Evolutionary conservation across 2,113 vertebrate species (phyloP).

Genomic region (Corynorhinus townsendii): DNA sequence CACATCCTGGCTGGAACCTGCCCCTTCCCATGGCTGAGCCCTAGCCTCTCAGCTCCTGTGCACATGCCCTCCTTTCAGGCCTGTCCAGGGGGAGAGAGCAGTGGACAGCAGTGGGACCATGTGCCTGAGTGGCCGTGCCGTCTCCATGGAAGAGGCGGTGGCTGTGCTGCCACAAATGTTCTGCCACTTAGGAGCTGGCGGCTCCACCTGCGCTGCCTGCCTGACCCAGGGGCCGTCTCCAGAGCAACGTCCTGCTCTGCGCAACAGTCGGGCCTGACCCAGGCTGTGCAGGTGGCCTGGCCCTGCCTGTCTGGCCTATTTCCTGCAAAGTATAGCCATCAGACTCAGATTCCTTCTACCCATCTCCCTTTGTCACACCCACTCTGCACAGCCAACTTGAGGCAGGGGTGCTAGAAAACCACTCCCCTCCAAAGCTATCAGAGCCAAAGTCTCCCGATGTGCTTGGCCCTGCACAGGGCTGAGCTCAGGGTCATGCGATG

Average conservation of each 20-base stretch:
- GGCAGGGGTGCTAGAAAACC: not conserved
- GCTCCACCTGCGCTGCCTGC: not conserved
- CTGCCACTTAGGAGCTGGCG: conserved; percentile 70
- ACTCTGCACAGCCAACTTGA: not conserved
- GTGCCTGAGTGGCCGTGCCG: conserved; percentile 57
- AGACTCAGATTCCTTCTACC: not conserved
- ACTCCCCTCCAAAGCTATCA: not conserved
- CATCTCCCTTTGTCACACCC: not conserved
- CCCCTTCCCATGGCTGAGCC: not conserved
- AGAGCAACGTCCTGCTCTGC: conserved; percentile 63
- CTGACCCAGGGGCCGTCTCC: conserved; percentile 60
- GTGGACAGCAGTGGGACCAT: conserved; percentile 38
- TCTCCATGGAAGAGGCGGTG: conserved; percentile 66
- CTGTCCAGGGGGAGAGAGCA: not conserved
- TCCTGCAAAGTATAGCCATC: not conserved
- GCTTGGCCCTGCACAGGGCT: not conserved
- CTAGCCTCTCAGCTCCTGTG: not conserved
- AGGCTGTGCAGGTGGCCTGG: not conserved
- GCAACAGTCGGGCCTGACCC: conserved; percentile 50
- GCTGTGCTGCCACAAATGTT: conserved; percentile 67
- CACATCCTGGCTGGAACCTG: not conserved
- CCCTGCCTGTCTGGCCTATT: not conserved
- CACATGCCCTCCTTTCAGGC: not conserved
- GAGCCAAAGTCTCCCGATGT: not conserved
- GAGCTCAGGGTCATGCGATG: not conserved